A percentile compares a stretch with the other conserved stretches of the same genome.
phyloP scores from a whole-genome alignment of 2,797 vertebrate species.

The Manis pentadactyla region DNA sequence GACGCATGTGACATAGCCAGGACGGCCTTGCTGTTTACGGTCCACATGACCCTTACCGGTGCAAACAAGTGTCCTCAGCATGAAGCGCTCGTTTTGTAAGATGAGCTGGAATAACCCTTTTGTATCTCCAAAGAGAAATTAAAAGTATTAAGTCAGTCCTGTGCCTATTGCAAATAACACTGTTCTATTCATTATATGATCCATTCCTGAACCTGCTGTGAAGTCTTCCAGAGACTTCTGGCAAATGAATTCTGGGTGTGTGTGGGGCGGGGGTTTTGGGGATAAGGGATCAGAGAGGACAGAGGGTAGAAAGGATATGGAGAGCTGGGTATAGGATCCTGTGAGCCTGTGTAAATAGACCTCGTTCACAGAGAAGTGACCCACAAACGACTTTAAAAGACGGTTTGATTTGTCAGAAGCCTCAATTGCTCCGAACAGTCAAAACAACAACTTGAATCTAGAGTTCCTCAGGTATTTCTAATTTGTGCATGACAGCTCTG shows the following conservation, averaged over 20 bases:
- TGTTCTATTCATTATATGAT: neutral
- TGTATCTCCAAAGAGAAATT: conserved; percentile 17
- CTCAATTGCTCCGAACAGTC: neutral
- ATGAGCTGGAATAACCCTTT: neutral
- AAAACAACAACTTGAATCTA: neutral
- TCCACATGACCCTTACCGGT: neutral
- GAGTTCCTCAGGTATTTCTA: conserved; percentile 43
- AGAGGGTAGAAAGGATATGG: neutral
- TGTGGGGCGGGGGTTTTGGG: too few species aligned
- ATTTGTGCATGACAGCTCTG: conserved; percentile 70
- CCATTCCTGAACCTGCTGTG: neutral
- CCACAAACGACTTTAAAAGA: conserved; percentile 37
- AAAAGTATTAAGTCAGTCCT: neutral
- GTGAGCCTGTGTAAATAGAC: neutral
- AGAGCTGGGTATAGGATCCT: neutral
- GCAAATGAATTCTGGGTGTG: neutral
- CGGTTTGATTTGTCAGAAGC: neutral
- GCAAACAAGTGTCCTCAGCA: neutral
- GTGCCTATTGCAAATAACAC: neutral
- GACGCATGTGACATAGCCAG: neutral
- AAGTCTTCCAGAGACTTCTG: conserved; percentile 35
- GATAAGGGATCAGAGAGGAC: accelerated
- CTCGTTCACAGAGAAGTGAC: neutral
- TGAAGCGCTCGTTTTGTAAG: conserved; percentile 9
- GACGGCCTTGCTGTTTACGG: neutral